These are phyloP conservation scores for Cavia porcellus DNA, from an alignment of 2,113 vertebrate genomes.

Conservation along the genomic window DNA sequence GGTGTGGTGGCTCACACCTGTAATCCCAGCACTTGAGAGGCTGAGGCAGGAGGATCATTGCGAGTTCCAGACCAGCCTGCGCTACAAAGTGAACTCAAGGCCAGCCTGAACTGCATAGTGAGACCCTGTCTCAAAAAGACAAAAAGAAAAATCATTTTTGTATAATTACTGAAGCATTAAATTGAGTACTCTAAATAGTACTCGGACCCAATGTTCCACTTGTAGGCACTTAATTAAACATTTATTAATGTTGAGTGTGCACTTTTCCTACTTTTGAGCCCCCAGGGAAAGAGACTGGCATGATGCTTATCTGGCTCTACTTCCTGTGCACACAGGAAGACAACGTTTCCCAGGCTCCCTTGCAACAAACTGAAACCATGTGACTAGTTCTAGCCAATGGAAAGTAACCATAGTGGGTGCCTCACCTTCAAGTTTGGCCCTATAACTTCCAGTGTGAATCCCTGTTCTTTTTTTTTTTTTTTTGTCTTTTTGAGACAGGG, in stretches of 20 bases:
- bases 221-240: neutral
- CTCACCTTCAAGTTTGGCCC: neutral
- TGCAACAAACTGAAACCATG: neutral
- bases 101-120: no score
- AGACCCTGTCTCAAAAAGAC: no score
- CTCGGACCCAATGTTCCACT: neutral
- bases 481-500: no score
- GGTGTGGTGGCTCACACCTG: no score
- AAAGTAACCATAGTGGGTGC: neutral
- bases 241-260: neutral
- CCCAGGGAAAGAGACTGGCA: neutral
- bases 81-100: no score
- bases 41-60: no score
- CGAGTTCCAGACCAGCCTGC: no score
- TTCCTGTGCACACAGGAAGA: neutral
- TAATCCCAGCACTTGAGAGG: no score
- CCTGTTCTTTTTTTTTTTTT: no score
- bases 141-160: no score
- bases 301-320: neutral
- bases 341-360: slow-evolving; percentile 41
- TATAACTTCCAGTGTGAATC: accelerated
- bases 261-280: neutral
- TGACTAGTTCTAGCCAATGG: slow-evolving; percentile 6
- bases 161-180: slow-evolving; percentile 4
- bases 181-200: neutral